phyloP scores from a whole-genome alignment of 2,888 invertebrate species.

The Pachycephus smyrnensis region DNA sequence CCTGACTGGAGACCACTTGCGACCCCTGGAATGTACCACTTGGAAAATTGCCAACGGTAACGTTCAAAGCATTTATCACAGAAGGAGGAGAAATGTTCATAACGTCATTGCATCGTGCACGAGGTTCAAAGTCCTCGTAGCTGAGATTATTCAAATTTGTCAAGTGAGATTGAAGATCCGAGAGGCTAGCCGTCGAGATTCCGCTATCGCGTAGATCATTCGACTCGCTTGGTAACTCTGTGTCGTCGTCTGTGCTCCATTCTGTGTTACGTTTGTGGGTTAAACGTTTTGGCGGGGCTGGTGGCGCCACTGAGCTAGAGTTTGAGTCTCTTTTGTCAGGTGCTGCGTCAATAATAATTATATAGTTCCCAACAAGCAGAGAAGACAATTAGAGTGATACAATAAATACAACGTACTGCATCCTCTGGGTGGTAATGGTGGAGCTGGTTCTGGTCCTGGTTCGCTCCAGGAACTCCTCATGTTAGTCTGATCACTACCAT shows the following conservation, averaged over 20 bases:
- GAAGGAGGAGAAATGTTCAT: slow-evolving; percentile 65
- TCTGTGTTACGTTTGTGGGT: slow-evolving; percentile 59
- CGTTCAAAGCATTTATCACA: slow-evolving; percentile 57
- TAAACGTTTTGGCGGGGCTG: slow-evolving; percentile 67
- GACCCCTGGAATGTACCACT: slow-evolving; percentile 57
- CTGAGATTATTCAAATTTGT: slow-evolving; percentile 64
- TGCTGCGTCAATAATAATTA: slow-evolving; percentile 57
- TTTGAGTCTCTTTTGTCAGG: slow-evolving; percentile 71
- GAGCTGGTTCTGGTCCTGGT: slow-evolving; percentile 74
- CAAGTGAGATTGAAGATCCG: slow-evolving; percentile 63
- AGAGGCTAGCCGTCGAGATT: slow-evolving; percentile 65
- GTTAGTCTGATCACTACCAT: slow-evolving; percentile 64
- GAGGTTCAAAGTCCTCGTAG: slow-evolving; percentile 67
- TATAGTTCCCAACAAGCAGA: background rate
- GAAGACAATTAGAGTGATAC: background rate
- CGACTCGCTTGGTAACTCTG: slow-evolving; percentile 48
- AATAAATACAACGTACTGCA: slow-evolving; percentile 70
- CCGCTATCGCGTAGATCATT: slow-evolving; percentile 72
- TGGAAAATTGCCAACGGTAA: slow-evolving; percentile 55
- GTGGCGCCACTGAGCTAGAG: slow-evolving; percentile 64
- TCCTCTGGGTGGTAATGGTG: slow-evolving; percentile 84
- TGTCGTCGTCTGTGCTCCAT: slow-evolving; percentile 59
- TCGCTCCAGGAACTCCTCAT: slow-evolving; percentile 73
- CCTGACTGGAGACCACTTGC: slow-evolving; percentile 52
- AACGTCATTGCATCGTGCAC: slow-evolving; percentile 62